phyloP scores from a whole-genome alignment of 2,113 vertebrate genomes.

The Melanostigma gelatinosum region DNA sequence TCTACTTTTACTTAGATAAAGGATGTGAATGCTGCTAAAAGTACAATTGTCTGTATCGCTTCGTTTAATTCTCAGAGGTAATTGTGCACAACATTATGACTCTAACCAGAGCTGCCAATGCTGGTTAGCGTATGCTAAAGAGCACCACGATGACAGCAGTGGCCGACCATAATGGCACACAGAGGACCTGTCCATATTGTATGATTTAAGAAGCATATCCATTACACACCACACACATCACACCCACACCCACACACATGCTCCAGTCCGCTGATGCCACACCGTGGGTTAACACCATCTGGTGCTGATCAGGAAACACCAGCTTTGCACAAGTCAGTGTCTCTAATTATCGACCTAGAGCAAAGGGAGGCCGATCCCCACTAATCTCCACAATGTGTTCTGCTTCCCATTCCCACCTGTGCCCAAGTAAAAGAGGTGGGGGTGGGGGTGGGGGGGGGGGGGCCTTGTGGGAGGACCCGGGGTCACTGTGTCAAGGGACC shows the following conservation, averaged over 20 bases:
- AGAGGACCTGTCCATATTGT: conserved; percentile 78
- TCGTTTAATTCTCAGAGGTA: conserved; percentile 34
- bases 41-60: neutral
- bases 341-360: conserved; percentile 83
- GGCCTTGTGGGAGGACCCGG: conserved; percentile 65
- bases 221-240: conserved; percentile 68
- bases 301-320: conserved; percentile 85
- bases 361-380: conserved; percentile 71
- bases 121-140: conserved; percentile 64
- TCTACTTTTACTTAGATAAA: neutral
- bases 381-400: conserved; percentile 87
- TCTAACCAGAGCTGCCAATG: conserved; percentile 44
- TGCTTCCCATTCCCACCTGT: conserved; percentile 87
- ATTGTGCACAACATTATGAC: conserved; percentile 43
- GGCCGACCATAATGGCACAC: conserved; percentile 66
- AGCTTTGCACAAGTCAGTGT: conserved; percentile 85
- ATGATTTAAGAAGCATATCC: conserved; percentile 80
- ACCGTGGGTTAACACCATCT: conserved; percentile 82
- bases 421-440: conserved; percentile 67
- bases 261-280: conserved; percentile 59
- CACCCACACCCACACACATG: conserved; percentile 49
- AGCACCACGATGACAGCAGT: conserved; percentile 60
- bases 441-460: conserved; percentile 66
- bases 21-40: neutral
- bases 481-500: conserved; percentile 73